Percentiles rank a stretch among this genome's conserved stretches.
phyloP scores from a whole-genome alignment of 2,797 vertebrate species.

The Pangasius mekongensis region DNA sequence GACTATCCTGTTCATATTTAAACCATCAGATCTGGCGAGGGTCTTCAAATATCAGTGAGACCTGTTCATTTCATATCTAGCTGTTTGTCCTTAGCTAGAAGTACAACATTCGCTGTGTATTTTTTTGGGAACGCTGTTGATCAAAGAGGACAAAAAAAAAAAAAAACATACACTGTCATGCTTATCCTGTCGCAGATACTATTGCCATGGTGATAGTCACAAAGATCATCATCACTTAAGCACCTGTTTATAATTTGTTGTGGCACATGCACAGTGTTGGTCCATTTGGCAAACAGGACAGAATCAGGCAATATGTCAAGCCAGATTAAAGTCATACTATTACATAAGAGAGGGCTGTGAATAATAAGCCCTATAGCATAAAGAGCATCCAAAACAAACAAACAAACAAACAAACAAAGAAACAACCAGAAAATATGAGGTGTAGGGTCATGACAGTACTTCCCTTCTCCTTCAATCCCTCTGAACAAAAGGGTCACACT shows the following conservation, averaged over 20 bases:
- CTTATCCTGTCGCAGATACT: slow-evolving; percentile 15
- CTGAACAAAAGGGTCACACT: neutral
- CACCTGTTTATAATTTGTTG: slow-evolving; percentile 47
- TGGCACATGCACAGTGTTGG: slow-evolving; percentile 37
- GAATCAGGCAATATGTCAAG: slow-evolving; percentile 35
- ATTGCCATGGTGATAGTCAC: slow-evolving; percentile 50
- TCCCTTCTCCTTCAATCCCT: neutral
- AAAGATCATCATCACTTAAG: slow-evolving; percentile 45
- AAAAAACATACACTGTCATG: neutral
- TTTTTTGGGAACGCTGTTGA: neutral
- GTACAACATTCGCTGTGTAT: neutral
- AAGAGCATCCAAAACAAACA: neutral
- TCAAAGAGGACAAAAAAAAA: neutral
- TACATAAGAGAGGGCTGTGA: neutral
- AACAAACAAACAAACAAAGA: too few relatives aligned
- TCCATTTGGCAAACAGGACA: slow-evolving; percentile 31
- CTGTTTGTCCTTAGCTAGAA: neutral
- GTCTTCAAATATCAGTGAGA: neutral
- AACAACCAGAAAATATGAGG: neutral
- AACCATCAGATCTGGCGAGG: neutral
- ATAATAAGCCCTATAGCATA: neutral
- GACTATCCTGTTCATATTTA: neutral
- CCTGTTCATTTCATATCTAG: neutral
- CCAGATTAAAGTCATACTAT: slow-evolving; percentile 29
- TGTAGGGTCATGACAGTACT: neutral